Base-by-base conservation (phyloP, 1,140 invertebrate genomes). In the Drosophila lacertosa region DNA sequence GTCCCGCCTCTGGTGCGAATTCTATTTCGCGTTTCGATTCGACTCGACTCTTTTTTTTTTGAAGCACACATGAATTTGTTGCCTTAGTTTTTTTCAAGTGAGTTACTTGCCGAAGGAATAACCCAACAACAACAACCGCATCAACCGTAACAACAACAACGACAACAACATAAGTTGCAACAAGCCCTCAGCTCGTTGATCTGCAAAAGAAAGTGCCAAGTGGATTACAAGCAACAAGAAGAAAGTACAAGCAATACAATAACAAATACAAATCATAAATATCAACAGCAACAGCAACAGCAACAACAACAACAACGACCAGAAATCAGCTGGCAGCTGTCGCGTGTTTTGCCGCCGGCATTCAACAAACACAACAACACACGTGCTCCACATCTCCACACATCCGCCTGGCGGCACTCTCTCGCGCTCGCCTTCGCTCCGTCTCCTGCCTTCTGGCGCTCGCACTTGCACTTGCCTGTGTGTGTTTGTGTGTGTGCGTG, bases 301-400 rank as follows among this genome's bases (percentile, higher is more conserved):
- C 42, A 29, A 24, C 20, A 48, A 40, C 16, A 62, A 15, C 4
- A 55, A 37, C 24, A 47, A 57, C 29, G 51, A 55, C 32, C 29
- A 59, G 65, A 67, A 71, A 54, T 44, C 60, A 53, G 18, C 11
- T 32, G 35, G 10, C 54, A 50, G 64, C 64, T 63, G 66, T 55
- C 53, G 72, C 47, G 53, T 70, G 71, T 74, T 71, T 74, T 65
- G 67, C 72, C 72, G 72, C 67, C 72, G 72, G 72, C 67, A 33
- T 37, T 35, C 40, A 54, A 16, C 24, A 47, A 54, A 16, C 24
- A 64, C 33, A 62, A 44, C 58, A 44, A 59, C 62, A 84, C 81
- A 73, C 76, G 80, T 86, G 76, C 72, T 79, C 35, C 48, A 42
- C 32, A 37, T 33, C 44, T 58, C 42, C n/a, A n/a, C n/a, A n/a